Evolutionary conservation across 2,888 invertebrate species (phyloP), one percentile per base, ranked within the genome.

Genomic region (Teleiodes luculella): DNA sequence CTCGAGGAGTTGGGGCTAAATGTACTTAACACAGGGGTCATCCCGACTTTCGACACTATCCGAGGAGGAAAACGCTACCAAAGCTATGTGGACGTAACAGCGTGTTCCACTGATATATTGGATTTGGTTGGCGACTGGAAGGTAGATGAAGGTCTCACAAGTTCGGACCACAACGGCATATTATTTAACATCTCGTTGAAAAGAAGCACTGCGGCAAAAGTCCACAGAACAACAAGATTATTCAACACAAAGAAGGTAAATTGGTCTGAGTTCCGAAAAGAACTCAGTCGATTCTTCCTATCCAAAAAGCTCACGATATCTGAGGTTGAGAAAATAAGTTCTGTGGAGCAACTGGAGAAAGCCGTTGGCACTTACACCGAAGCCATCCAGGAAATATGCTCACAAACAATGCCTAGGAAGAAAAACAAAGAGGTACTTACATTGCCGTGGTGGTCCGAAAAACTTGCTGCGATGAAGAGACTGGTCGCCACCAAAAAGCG

Each of bases 391-490:
- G n/a, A 48, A 10, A 0, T 36, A n/a, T 20, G 48, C 7, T 35
- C 1, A n/a, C 3, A 18, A 10, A n/a, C 35, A 1, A 48, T 48
- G 7, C 48, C 48, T 2, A 11, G 2, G 8, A 47, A 33, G 11
- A 24, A 35, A 8, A 2, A 20, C 11, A 37, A 10, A 5, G 8
- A 20, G n/a, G 39, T 1, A 16, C 14, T 51, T 2, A 39, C 13
- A 13, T 10, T 51, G 16, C 50, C 50, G 28, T 51, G 50, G 50
- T 51, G 50, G 50, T 36, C 48, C n/a, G 20, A 48, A 3, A 36
- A 48, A n/a, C 36, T 48, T 1, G 35, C 1, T 0, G 18, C 1
- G 1, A 35, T 36, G 36, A 48, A 48, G 13, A 11, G 6, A 1
- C 13, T 13, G n/a, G 48, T 48, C 5, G 24, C 20, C n/a, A 48